Evolutionary conservation across 1,140 invertebrate species (phyloP), one percentile per base, ranked within the genome.

Genomic region (Drosophila pruinosa): DNA sequence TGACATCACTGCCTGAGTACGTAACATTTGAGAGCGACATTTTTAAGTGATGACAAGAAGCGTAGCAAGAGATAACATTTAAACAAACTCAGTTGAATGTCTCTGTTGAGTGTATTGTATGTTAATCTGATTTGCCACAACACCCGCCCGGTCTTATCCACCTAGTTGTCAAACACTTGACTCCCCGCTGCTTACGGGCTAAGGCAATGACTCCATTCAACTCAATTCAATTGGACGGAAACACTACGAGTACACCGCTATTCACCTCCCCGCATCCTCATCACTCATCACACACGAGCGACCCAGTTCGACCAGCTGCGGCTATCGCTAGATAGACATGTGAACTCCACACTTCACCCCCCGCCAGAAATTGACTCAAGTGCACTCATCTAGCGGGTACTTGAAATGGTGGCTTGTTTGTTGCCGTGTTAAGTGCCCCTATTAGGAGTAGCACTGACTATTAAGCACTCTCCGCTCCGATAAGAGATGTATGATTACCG

Each of bases 81-180:
- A 48, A 21, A 12, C 45, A 45, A 73, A 70, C 73, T 64, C 43
- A 81, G 69, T 65, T 81, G 53, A 19, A 54, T 77, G 36, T n/a
- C 38, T 57, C 57, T 50, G 38, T 43, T 14, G 21, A 15, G 10
- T 59, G 39, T 52, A 70, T 81, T 81, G 73, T 82, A 77, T 81
- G 77, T 67, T 86, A 85, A 76, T 74, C 57, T 54, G 81, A 68
- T 86, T 73, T 67, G 62, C 69, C 21, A 31, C 28, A 48, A 38
- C 24, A 21, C 54, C 48, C 26, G 38, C 21, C 14, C 39, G 31
- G n/a, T 12, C n/a, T 34, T 34, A 34, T 34, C 31, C n/a, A n/a
- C n/a, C n/a, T 12, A 34, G 31, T 34, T 34, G 31, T 34, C 12
- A 12, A 34, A 12, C 31, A 34, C 31, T 34, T 7, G 28, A 3